A percentile compares a stretch with the other conserved stretches of the same genome.
phyloP scores from a whole-genome alignment of 1,140 invertebrate genomes.

The Mizuhopecten yessoensis region DNA sequence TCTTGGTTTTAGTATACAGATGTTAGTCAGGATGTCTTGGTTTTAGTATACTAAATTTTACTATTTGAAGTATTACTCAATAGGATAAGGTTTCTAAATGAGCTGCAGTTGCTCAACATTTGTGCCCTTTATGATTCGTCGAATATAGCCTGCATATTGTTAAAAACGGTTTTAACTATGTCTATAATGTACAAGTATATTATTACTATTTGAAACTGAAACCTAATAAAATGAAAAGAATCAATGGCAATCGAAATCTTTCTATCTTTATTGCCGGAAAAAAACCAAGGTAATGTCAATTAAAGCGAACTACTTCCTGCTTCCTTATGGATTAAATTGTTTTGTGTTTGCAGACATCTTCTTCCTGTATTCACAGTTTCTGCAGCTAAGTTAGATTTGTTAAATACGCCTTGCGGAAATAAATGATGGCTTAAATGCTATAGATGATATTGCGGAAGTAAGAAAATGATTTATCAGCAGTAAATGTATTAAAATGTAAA shows the following conservation, averaged over 20 bases:
- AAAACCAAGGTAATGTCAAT: not conserved
- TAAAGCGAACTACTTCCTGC: not conserved
- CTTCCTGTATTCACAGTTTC: not conserved
- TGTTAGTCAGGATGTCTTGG: no score
- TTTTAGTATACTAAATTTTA: no score
- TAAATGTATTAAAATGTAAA: no score
- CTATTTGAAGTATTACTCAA: no score
- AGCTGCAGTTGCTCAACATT: no score
- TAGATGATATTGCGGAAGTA: not conserved
- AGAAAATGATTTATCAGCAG: not conserved
- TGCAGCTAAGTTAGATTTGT: not conserved
- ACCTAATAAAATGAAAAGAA: not conserved
- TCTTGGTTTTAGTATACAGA: no score
- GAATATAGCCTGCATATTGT: no score
- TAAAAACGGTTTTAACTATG: no score
- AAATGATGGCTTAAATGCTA: not conserved
- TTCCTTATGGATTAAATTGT: not conserved
- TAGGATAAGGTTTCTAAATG: no score
- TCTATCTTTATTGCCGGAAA: not conserved
- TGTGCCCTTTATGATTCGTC: no score
- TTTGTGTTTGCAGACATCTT: not conserved
- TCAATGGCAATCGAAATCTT: not conserved
- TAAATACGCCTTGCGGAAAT: not conserved
- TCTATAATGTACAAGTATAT: not conserved
- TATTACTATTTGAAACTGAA: not conserved